Evolutionary conservation across 2,113 vertebrate genomes (phyloP).

Genomic region (Daboia siamensis): DNA sequence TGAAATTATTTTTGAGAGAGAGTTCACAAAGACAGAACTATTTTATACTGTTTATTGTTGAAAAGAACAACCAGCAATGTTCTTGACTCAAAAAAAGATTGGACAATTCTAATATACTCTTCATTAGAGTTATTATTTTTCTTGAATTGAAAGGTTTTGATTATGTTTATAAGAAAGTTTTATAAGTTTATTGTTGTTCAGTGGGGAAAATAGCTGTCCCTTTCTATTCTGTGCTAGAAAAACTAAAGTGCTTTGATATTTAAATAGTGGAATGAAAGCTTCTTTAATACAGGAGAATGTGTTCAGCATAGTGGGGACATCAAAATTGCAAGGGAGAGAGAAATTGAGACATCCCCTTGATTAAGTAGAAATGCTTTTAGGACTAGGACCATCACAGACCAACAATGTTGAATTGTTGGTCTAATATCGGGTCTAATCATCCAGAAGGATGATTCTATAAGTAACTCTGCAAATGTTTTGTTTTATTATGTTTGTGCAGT

Average conservation of each 20-base stretch:
- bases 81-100: conserved; percentile 37
- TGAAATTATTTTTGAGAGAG: not conserved
- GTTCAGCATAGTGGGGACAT: not conserved
- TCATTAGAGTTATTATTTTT: conserved; percentile 19
- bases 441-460: not conserved
- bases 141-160: conserved; percentile 37
- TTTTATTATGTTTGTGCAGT: not conserved
- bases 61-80: conserved; percentile 32
- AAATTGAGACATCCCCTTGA: not conserved
- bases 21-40: not conserved
- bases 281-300: not conserved
- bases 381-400: too few relatives aligned
- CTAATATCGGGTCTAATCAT: not conserved
- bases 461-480: not conserved
- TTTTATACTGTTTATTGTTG: not conserved
- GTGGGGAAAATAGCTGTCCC: conserved; percentile 48
- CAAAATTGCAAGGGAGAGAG: not conserved
- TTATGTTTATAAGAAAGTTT: conserved; percentile 23
- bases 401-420: not conserved
- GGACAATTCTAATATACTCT: conserved; percentile 1
- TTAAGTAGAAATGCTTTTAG: not conserved
- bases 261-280: conserved; percentile 48
- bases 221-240: conserved; percentile 64
- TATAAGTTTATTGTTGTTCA: conserved; percentile 58
- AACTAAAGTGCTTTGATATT: conserved; percentile 65